Conservation (phyloP, 1,140 invertebrate species). For the Thaumetopoea pityocampa region DNA sequence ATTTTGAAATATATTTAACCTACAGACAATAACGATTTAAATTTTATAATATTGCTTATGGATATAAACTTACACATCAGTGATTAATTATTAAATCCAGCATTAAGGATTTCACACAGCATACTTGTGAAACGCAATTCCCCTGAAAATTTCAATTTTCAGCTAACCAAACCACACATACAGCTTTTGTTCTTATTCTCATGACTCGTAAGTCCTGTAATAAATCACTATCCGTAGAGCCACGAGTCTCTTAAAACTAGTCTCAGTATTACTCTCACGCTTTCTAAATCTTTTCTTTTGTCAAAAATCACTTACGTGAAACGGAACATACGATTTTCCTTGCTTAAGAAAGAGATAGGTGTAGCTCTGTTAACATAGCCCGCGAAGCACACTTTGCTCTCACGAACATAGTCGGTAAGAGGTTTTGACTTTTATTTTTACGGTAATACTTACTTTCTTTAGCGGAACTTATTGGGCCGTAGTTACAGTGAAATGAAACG, state of each 20-base stretch:
- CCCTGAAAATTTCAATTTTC: no score
- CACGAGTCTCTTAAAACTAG: constrained; percentile 18
- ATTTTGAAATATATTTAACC: no score
- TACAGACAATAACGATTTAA: no score
- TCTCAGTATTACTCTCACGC: constrained; percentile 33
- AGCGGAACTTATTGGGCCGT: constrained; percentile 27
- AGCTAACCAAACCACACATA: no score
- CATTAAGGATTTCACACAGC: no score
- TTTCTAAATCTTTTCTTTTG: constrained; percentile 31
- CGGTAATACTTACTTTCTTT: constrained; percentile 32
- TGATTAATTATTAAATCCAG: no score
- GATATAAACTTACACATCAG: no score
- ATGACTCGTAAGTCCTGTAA: no score
- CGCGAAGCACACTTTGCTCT: constrained; percentile 28
- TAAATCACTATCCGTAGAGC: constrained; percentile 16
- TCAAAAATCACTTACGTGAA: constrained; percentile 31
- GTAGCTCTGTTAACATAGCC: constrained; percentile 12
- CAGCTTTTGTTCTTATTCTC: no score
- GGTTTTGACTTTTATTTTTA: constrained; percentile 46
- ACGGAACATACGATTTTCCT: constrained; percentile 13
- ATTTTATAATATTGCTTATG: no score
- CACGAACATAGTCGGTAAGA: constrained; percentile 27
- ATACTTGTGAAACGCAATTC: no score
- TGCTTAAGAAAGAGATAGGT: constrained; percentile 21
- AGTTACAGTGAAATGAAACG: constrained; percentile 25